Conservation (phyloP, 2,797 vertebrate genomes). For the Cossypha caffra region DNA sequence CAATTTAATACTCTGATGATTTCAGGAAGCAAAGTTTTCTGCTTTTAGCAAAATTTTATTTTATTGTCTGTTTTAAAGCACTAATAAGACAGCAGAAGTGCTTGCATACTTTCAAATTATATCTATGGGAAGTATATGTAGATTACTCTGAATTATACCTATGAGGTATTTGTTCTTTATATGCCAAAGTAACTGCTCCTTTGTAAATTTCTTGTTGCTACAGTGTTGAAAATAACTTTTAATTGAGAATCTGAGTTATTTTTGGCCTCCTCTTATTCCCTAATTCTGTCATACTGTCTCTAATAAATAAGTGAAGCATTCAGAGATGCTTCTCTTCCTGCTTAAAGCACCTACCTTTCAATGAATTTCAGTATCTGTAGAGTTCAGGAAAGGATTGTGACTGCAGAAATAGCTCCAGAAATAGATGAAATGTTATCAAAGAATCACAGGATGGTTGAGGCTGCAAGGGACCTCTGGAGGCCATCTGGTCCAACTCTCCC, state of each 20-base stretch:
- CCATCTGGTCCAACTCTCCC: neutral
- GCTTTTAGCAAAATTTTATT: constrained; percentile 7
- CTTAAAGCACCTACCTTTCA: neutral
- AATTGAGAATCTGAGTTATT: neutral
- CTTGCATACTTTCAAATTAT: neutral
- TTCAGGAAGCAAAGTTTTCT: neutral
- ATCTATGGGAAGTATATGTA: neutral
- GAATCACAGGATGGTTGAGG: neutral
- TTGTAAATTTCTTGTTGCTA: neutral
- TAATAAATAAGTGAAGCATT: neutral
- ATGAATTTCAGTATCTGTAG: neutral
- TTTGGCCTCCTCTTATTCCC: neutral
- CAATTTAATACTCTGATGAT: neutral
- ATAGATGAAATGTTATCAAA: neutral
- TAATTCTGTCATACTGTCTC: neutral
- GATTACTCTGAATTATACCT: neutral
- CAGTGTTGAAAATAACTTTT: neutral
- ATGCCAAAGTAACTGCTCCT: neutral
- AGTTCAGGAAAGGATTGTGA: neutral
- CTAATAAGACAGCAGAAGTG: neutral
- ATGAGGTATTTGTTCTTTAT: neutral
- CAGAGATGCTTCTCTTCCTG: neutral
- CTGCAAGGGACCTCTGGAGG: neutral
- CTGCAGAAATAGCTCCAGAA: neutral
- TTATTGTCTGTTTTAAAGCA: neutral